Evolutionary conservation across 2,797 vertebrate species (phyloP), one percentile per base, ranked within the genome.

Genomic region (Lateolabrax maculatus): DNA sequence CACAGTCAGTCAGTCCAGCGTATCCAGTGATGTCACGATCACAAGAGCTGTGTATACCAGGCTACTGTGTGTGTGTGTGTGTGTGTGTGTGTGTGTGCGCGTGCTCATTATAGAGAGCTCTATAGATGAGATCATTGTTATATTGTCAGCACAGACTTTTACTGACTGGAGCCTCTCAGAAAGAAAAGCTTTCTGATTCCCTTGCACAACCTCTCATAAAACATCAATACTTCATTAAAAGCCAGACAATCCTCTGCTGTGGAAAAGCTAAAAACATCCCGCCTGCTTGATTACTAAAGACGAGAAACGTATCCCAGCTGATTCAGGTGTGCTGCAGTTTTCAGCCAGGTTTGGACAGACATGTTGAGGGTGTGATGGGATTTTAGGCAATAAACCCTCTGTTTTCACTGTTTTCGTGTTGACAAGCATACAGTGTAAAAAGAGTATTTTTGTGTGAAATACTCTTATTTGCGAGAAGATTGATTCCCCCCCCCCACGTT

Each of bases 21-120:
- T 64, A 83, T 80, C 81, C 74, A 72, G n/a, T 87, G 84, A 91
- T 77, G 34, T 57, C 67, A 79, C 79, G 79, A 77, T 88, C 55
- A 83, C 75, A 74, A 68, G 27, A 62, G 29, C 56, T 55, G 60
- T 76, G 66, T 69, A 60, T 73, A 43, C 58, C 57, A 63, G 62
- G 57, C 74, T 60, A 56, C 64, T 56, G 65, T 84, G 37, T 75
- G 63, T 57, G 48, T 55, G 36, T 23, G 58, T 79, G 53, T 64
- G 52, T 58, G 44, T 66, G 65, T 66, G 68, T 37, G 27, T 48
- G 39, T 77, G 49, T 61, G 65, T 51, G 49, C 25, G 34, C 23
- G 55, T n/a, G 44, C n/a, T 81, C 60, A 34, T 66, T 57, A 56
- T 11, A 23, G 72, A 46, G 63, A 76, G 11, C 46, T 69, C 53